phyloP scores from a whole-genome alignment of 2,113 vertebrate genomes.

The Neolamprologus toae region DNA sequence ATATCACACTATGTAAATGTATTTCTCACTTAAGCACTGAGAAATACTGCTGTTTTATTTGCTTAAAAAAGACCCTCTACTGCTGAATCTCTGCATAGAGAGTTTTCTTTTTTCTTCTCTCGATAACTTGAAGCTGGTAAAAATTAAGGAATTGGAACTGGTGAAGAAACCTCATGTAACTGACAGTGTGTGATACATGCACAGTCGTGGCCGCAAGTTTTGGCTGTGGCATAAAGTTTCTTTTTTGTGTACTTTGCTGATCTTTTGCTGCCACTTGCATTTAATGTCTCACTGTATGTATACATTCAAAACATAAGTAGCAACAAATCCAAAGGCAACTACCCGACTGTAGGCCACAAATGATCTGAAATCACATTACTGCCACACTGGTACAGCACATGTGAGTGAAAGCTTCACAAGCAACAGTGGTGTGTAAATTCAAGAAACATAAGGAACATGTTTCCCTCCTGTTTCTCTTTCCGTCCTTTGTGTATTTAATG shows the following conservation, averaged over 20 bases:
- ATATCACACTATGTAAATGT: accelerated
- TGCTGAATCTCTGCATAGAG: neutral
- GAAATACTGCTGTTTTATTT: accelerated
- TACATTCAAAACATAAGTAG: neutral
- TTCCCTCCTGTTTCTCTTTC: neutral
- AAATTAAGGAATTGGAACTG: neutral
- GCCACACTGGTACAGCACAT: neutral
- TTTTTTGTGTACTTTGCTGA: neutral
- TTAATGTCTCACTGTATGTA: neutral
- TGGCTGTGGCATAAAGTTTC: neutral
- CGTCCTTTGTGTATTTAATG: neutral
- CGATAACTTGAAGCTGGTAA: neutral
- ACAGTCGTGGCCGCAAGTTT: neutral
- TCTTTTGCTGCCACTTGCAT: neutral
- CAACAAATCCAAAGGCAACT: neutral
- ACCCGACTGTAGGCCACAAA: accelerated
- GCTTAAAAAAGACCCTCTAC: neutral
- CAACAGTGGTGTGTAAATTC: neutral
- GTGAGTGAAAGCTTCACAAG: neutral
- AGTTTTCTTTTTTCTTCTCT: neutral
- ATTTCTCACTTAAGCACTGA: neutral
- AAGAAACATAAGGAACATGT: neutral
- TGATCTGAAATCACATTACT: neutral
- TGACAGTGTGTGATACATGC: neutral
- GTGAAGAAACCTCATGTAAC: neutral